Conservation (phyloP, 2,113 vertebrate genomes). For the Marmota flaviventris region DNA sequence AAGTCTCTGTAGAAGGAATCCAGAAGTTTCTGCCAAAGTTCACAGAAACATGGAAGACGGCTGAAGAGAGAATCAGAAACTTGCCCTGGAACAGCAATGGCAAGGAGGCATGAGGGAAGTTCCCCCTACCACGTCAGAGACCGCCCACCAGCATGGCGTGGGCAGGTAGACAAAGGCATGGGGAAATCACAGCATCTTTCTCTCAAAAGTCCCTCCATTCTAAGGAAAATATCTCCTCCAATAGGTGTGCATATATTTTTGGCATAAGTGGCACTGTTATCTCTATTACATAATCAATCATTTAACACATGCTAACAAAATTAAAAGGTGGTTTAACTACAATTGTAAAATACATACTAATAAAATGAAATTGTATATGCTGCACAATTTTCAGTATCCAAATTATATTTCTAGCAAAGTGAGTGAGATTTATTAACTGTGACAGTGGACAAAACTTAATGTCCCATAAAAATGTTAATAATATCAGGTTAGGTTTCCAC, state of each 20-base stretch:
- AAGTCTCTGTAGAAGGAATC: not conserved
- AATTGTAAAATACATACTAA: not conserved
- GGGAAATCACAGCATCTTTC: no score
- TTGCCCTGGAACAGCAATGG: not conserved
- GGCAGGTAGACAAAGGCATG: not conserved
- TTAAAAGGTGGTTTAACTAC: not conserved
- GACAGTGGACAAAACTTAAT: not conserved
- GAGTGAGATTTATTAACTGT: not conserved
- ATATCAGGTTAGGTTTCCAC: not conserved
- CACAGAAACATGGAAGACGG: not conserved
- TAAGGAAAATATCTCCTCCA: not conserved
- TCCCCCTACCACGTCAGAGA: not conserved
- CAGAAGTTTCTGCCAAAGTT: not conserved
- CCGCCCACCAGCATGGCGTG: accelerated
- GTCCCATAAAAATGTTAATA: conserved; percentile 12
- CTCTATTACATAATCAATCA: not conserved
- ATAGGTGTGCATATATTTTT: not conserved
- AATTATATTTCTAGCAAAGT: not conserved
- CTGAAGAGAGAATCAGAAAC: not conserved
- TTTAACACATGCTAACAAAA: not conserved
- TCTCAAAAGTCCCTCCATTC: not conserved
- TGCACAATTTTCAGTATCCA: not conserved
- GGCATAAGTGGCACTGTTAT: not conserved
- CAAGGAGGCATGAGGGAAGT: not conserved
- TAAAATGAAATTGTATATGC: not conserved